Evolutionary conservation across 2,113 vertebrate species (phyloP).

Genomic region (Chlamydotis undulata): DNA sequence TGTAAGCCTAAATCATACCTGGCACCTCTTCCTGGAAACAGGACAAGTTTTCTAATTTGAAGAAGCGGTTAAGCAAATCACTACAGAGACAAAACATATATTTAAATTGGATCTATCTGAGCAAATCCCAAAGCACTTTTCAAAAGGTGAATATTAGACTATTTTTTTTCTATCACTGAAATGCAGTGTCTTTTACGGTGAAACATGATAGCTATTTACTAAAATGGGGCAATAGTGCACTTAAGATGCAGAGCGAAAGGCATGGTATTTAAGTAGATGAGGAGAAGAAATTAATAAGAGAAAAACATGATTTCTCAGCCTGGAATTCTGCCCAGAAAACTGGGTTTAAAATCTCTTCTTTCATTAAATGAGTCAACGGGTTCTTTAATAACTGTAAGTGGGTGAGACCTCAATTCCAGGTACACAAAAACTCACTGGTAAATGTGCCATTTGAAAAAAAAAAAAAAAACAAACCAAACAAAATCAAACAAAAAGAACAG

Average conservation of each 20-base stretch:
- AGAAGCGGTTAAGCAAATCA: neutral
- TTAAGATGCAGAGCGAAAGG: neutral
- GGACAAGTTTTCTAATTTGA: neutral
- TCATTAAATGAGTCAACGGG: neutral
- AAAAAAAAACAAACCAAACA: neutral
- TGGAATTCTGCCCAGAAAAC: slow-evolving; percentile 1
- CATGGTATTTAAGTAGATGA: neutral
- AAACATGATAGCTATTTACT: neutral
- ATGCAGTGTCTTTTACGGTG: neutral
- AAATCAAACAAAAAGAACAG: neutral
- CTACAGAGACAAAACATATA: neutral
- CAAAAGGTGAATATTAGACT: neutral
- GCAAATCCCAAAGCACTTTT: neutral
- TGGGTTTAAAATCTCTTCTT: neutral
- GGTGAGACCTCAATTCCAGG: neutral
- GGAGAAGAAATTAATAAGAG: neutral
- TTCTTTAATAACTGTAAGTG: neutral
- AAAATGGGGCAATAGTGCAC: neutral
- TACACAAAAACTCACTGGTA: neutral
- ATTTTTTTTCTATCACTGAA: neutral
- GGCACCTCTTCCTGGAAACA: neutral
- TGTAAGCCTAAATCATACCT: slow-evolving; percentile 25
- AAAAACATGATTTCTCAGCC: neutral
- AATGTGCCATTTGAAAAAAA: neutral
- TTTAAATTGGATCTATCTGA: neutral